Percentiles rank a stretch among this genome's conserved stretches.
phyloP scores from a whole-genome alignment of 2,113 vertebrate species.

The Mesoclemmys tuberculata region DNA sequence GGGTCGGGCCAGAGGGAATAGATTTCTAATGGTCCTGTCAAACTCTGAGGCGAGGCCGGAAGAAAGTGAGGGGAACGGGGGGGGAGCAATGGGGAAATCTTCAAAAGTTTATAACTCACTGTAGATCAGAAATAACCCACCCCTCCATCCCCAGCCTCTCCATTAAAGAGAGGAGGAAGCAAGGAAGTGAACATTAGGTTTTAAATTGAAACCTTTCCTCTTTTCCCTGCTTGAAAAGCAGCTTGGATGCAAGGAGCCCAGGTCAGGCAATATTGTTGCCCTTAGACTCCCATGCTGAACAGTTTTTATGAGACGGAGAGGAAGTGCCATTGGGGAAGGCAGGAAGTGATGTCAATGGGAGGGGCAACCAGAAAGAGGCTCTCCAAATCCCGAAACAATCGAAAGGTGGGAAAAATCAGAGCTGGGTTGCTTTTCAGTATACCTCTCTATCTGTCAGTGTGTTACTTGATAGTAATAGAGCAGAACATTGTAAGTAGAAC shows the following conservation, averaged over 20 bases:
- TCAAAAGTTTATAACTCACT: neutral
- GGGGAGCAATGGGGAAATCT: neutral
- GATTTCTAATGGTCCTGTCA: constrained; percentile 52
- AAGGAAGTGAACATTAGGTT: neutral
- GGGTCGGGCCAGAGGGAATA: constrained; percentile 27
- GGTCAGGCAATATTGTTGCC: neutral
- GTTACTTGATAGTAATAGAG: too few species aligned
- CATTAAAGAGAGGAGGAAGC: neutral
- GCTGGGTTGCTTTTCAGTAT: too few species aligned
- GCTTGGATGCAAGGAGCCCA: neutral
- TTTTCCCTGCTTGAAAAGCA: neutral
- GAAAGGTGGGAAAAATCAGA: too few species aligned
- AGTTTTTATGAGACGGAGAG: too few species aligned
- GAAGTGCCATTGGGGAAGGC: neutral
- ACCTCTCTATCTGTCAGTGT: too few species aligned
- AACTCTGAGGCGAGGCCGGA: constrained; percentile 14
- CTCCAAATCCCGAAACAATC: neutral
- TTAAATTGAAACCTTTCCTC: neutral
- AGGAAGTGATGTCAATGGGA: neutral
- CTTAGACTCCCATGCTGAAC: too few species aligned
- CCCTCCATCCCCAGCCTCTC: neutral
- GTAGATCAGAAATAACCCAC: neutral
- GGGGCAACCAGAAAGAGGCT: neutral
- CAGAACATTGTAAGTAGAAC: too few species aligned
- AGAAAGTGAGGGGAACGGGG: neutral